Percentiles rank a stretch among this genome's conserved stretches.
phyloP scores from a whole-genome alignment of 2,113 vertebrate species.

The Alouatta palliata region DNA sequence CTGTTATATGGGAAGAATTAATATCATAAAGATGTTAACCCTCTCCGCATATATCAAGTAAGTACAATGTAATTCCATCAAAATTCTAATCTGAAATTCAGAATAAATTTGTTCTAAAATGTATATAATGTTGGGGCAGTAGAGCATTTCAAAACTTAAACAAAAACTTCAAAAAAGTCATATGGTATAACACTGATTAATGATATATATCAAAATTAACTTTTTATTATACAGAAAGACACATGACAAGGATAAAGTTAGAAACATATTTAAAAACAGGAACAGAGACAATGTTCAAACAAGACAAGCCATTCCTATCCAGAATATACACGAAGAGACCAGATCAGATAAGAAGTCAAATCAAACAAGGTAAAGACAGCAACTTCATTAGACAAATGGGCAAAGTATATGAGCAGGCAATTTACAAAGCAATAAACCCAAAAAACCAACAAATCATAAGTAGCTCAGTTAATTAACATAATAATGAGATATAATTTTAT shows the following conservation, averaged over 20 bases:
- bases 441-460: neutral
- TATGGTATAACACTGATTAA: neutral
- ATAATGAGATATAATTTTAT: neutral
- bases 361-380: neutral
- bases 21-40: neutral
- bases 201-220: neutral
- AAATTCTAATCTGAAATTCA: neutral
- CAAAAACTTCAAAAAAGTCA: neutral
- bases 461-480: neutral
- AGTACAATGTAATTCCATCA: neutral
- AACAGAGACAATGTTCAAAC: neutral
- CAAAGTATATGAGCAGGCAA: neutral
- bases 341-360: neutral
- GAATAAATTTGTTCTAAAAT: conserved; percentile 22
- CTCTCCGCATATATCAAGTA: neutral
- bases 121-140: neutral
- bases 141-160: neutral
- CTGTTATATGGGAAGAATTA: neutral
- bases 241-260: neutral
- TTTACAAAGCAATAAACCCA: neutral
- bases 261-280: neutral
- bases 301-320: neutral
- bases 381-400: neutral
- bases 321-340: neutral
- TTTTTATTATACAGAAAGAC: neutral